A percentile compares a stretch with the other conserved stretches of the same genome.
Conservation (phyloP, 2,888 invertebrate genomes). For the Mesoligia furuncula region DNA sequence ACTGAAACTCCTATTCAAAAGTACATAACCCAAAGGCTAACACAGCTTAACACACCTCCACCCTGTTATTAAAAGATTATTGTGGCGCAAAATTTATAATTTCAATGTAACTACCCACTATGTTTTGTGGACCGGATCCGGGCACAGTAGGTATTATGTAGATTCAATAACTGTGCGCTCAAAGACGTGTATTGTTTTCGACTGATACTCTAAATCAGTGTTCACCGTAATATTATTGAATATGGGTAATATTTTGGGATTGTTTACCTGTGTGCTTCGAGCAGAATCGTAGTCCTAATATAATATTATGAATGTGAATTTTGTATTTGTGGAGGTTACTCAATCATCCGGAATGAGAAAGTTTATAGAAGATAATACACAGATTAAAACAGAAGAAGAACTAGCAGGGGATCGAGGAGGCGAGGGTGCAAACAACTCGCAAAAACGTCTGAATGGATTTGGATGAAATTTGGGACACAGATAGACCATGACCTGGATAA, state of each 20-base stretch:
- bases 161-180: slow-evolving; percentile 78
- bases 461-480: neutral
- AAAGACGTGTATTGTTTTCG: slow-evolving; percentile 76
- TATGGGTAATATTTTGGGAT: slow-evolving; percentile 39
- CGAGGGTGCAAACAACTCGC: neutral
- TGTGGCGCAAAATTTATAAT: slow-evolving; percentile 81
- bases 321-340: neutral
- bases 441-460: neutral
- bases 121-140: slow-evolving; percentile 74
- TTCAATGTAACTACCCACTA: slow-evolving; percentile 71
- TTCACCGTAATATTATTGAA: slow-evolving; percentile 61
- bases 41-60: slow-evolving; percentile 69
- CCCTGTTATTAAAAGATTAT: slow-evolving; percentile 82
- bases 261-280: slow-evolving; percentile 30
- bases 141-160: slow-evolving; percentile 83
- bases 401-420: too few relatives aligned
- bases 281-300: neutral
- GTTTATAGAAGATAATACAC: too few relatives aligned
- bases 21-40: slow-evolving; percentile 68
- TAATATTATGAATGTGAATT: neutral
- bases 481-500: neutral
- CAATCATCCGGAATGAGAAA: neutral
- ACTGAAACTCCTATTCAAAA: slow-evolving; percentile 73
- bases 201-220: slow-evolving; percentile 69
- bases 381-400: too few relatives aligned